Conservation (phyloP, 2,113 vertebrate species). For the Clarias magur region DNA sequence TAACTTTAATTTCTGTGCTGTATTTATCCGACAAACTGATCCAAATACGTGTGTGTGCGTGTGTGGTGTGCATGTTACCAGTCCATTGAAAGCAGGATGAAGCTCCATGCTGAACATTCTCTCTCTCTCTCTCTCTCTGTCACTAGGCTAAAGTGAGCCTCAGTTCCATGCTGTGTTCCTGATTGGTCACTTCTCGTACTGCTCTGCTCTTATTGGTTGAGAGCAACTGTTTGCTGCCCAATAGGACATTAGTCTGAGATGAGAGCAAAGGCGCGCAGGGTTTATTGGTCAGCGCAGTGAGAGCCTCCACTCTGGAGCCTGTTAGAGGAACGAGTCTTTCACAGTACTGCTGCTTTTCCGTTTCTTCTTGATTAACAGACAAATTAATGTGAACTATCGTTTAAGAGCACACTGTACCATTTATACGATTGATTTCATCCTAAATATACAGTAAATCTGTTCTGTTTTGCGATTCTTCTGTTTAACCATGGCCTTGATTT, state of each 20-base stretch:
- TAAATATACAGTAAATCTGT: background rate
- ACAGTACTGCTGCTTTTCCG: background rate
- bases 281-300: conserved; percentile 26
- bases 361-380: background rate
- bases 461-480: background rate
- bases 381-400: background rate
- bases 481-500: background rate
- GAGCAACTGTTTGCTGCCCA: background rate
- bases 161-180: background rate
- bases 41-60: background rate
- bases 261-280: background rate
- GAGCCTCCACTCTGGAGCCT: background rate
- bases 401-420: background rate
- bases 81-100: background rate
- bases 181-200: conserved; percentile 14
- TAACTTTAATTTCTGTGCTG: background rate
- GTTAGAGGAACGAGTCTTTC: background rate
- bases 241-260: background rate
- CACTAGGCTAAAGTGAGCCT: conserved; percentile 34
- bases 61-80: background rate
- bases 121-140: background rate
- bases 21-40: background rate
- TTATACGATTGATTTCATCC: background rate
- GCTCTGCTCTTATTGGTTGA: conserved; percentile 22
- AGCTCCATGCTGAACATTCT: background rate